Percentiles rank a stretch among this genome's conserved stretches.
phyloP scores from a whole-genome alignment of 2,888 invertebrate species.

The Strigamia transsilvanica region DNA sequence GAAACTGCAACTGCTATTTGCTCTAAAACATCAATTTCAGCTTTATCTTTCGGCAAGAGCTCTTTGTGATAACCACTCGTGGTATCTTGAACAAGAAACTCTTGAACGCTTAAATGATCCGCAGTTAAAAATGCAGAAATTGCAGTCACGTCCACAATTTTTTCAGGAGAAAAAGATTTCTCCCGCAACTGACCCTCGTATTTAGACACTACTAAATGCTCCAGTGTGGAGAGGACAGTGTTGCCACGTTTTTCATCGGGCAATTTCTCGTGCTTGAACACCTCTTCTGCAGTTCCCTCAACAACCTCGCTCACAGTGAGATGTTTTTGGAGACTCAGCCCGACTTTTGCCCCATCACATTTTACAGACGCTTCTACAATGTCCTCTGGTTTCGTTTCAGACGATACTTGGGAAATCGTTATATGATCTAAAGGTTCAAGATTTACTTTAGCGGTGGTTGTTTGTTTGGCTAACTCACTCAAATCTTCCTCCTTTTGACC shows the following conservation, averaged over 20 bases:
- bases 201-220: conserved; percentile 65
- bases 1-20: conserved; percentile 64
- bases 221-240: conserved; percentile 60
- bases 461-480: conserved; percentile 10
- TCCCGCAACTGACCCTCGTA: conserved; percentile 64
- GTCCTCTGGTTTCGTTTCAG: conserved; percentile 48
- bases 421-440: conserved; percentile 51
- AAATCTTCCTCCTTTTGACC: conserved; percentile 56
- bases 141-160: conserved; percentile 51
- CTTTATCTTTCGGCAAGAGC: conserved; percentile 57
- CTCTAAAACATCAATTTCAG: conserved; percentile 60
- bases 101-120: conserved; percentile 53
- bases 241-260: conserved; percentile 25
- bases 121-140: conserved; percentile 52
- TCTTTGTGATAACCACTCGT: conserved; percentile 45
- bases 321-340: conserved; percentile 41
- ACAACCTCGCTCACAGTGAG: conserved; percentile 44
- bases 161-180: conserved; percentile 58
- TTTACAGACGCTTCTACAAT: not conserved
- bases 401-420: conserved; percentile 25
- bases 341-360: conserved; percentile 32
- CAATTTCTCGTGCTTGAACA: not conserved
- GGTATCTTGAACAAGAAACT: conserved; percentile 40
- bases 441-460: conserved; percentile 38
- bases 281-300: not conserved